Percentiles rank a stretch among this genome's conserved stretches.
Evolutionary conservation across 2,888 invertebrate species (phyloP).

Genomic region (Nephrotoma flavescens): DNA sequence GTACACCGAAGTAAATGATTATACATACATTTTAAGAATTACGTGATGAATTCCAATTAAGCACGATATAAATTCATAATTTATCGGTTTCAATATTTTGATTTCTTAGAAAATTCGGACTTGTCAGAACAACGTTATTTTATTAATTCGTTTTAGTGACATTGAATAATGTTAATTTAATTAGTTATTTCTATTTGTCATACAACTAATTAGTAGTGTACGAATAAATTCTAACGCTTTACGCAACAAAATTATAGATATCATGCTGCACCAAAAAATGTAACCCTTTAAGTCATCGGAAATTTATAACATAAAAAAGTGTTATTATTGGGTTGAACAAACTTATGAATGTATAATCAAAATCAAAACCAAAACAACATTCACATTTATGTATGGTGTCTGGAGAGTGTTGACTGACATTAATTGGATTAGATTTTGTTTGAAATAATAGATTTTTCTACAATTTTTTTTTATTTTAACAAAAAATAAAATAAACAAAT

Average conservation of each 20-base stretch:
- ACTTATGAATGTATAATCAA: not conserved
- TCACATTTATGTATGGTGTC: not conserved
- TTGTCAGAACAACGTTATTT: no score
- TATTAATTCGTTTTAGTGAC: not conserved
- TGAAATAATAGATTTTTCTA: not conserved
- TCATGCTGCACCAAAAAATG: no score
- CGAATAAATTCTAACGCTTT: no score
- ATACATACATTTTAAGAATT: not conserved
- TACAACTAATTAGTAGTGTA: no score
- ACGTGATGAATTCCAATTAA: not conserved
- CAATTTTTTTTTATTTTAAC: not conserved
- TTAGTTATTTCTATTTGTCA: not conserved
- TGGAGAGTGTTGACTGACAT: not conserved
- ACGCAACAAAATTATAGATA: no score
- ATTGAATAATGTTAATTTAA: not conserved
- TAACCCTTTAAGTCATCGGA: no score
- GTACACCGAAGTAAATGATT: not conserved
- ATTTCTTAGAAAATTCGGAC: not conserved
- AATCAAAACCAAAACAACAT: no score
- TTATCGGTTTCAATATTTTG: not conserved
- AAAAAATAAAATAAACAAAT: not conserved
- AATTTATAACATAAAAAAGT: not conserved
- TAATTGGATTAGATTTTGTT: not conserved
- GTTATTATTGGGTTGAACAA: not conserved
- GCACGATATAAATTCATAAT: not conserved